Evolutionary conservation across 2,113 vertebrate genomes (phyloP).

Genomic region (Ornithorhynchus anatinus): DNA sequence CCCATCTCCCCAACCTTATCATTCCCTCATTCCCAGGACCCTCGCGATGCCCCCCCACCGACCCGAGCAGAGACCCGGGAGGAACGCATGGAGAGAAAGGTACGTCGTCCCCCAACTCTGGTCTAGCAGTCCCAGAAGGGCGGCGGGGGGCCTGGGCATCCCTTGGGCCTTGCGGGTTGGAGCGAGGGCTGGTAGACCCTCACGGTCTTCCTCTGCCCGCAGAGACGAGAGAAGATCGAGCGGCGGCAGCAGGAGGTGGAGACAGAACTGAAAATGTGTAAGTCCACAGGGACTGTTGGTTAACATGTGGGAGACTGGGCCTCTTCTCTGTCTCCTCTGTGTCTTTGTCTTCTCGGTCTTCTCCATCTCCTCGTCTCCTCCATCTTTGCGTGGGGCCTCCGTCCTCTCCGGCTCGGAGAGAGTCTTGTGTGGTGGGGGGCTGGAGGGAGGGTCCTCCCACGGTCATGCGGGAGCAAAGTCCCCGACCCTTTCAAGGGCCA

Average conservation of each 20-base stretch:
- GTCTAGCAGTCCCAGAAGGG: background rate
- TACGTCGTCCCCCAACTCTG: slow-evolving; percentile 30
- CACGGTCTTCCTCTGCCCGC: background rate
- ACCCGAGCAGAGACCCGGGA: slow-evolving; percentile 90
- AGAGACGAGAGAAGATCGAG: slow-evolving; percentile 93
- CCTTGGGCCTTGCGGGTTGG: background rate
- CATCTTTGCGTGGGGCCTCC: background rate
- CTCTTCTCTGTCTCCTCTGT: background rate
- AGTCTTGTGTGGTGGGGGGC: no score
- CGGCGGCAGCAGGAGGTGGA: slow-evolving; percentile 87
- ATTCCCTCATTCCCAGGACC: slow-evolving; percentile 67
- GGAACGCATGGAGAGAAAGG: slow-evolving; percentile 91
- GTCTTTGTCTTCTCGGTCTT: no score
- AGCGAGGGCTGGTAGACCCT: background rate
- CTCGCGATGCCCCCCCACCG: slow-evolving; percentile 84
- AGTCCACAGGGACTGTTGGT: no score
- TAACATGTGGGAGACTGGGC: no score
- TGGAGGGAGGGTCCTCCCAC: no score
- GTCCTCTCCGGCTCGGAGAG: no score
- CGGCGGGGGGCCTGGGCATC: background rate
- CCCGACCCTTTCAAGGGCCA: background rate
- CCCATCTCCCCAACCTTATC: no score
- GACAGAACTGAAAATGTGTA: slow-evolving; percentile 90
- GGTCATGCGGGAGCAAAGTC: no score
- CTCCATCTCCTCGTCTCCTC: no score